Conservation (phyloP, 2,797 vertebrate genomes). For the Poecilia velifera region DNA sequence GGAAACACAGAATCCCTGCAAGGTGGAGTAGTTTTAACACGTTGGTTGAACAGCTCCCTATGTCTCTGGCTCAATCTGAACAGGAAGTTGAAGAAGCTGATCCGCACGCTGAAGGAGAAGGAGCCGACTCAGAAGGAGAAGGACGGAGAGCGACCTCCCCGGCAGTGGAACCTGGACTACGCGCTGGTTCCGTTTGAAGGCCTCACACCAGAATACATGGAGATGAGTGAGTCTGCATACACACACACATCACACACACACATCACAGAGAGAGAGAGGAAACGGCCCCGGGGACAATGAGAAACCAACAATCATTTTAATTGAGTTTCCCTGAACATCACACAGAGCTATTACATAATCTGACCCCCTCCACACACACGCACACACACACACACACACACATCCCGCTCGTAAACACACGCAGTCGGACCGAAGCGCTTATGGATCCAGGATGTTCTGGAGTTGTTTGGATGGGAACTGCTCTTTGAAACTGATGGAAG, state of each 20-base stretch:
- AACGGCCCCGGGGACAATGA: not conserved
- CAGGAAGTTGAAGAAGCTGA: conserved; percentile 84
- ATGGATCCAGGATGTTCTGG: not conserved
- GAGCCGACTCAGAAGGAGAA: conserved; percentile 74
- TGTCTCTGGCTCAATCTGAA: conserved; percentile 4
- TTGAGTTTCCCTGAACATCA: conserved; percentile 6
- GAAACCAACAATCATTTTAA: conserved; percentile 5
- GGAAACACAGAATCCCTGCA: not conserved
- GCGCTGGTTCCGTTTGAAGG: conserved; percentile 91
- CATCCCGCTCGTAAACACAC: not conserved
- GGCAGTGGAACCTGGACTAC: conserved; percentile 94
- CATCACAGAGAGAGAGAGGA: not conserved
- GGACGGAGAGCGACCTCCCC: conserved; percentile 79
- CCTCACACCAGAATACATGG: conserved; percentile 98
- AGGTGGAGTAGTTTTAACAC: not conserved
- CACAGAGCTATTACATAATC: conserved; percentile 14
- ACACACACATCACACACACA: conserved; percentile 3
- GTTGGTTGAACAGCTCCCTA: not conserved
- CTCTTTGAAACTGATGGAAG: not conserved
- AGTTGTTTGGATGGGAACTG: not conserved
- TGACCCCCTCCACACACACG: not conserved
- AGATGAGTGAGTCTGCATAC: conserved; percentile 90
- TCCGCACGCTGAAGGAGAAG: conserved; percentile 90
- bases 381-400: not conserved
- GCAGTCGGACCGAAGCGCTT: not conserved